Evolutionary conservation across 2,797 vertebrate genomes (phyloP).

Genomic region (Crenuchus spilurus): DNA sequence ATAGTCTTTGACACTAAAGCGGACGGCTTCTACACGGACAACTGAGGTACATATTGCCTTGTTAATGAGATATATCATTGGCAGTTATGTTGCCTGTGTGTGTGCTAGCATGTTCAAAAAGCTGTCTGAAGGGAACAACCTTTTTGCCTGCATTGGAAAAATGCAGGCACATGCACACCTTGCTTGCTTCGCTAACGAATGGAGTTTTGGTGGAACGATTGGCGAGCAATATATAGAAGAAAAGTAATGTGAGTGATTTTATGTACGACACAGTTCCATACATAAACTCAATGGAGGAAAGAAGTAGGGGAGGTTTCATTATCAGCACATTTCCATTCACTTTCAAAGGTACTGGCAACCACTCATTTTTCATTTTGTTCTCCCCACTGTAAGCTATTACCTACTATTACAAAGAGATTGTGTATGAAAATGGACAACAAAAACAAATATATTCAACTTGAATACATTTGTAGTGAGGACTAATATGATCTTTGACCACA

Average conservation of each 20-base stretch:
- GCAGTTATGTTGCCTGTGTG: not conserved
- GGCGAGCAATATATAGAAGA: conserved; percentile 25
- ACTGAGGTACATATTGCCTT: conserved; percentile 14
- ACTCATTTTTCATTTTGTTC: not conserved
- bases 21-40: conserved; percentile 14
- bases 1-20: conserved; percentile 42
- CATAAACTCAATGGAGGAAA: conserved; percentile 11
- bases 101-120: not conserved
- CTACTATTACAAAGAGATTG: conserved; percentile 4
- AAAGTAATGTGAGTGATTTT: not conserved
- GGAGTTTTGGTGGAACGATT: not conserved
- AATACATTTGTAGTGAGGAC: not conserved
- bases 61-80: conserved; percentile 2
- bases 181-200: conserved; percentile 3
- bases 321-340: conserved; percentile 48
- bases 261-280: conserved; percentile 19
- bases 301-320: conserved; percentile 17
- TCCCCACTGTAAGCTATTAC: conserved; percentile 4
- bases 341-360: conserved; percentile 22
- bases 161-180: conserved; percentile 7
- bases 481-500: not conserved
- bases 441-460: conserved; percentile 14
- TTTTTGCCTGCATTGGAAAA: conserved; percentile 3
- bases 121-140: conserved; percentile 16
- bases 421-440: conserved; percentile 41